These are phyloP conservation scores for Chunga burmeisteri DNA, from an alignment of 2,113 vertebrate species.

Conservation along the genomic window DNA sequence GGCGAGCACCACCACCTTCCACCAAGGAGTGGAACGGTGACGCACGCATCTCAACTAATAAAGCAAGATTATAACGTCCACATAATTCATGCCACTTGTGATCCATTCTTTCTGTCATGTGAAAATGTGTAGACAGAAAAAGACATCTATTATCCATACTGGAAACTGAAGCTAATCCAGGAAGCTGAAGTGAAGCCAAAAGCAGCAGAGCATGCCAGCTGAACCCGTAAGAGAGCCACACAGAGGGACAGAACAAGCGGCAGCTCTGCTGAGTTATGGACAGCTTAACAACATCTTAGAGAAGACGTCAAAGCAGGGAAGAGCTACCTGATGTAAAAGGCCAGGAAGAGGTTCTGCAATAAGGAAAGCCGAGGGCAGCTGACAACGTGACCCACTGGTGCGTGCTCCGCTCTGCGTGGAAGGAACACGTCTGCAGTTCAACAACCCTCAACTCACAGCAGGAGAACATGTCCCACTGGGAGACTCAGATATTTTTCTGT, in stretches of 20 bases:
- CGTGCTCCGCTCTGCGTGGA: fast-evolving
- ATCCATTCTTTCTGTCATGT: neutral
- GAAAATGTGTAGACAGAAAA: neutral
- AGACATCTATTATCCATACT: neutral
- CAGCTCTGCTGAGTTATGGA: neutral
- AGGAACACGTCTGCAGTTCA: neutral
- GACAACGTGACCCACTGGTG: neutral
- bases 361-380: neutral
- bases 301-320: neutral
- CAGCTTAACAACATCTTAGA: neutral
- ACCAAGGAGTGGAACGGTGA: neutral
- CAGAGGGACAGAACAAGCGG: neutral
- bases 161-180: neutral
- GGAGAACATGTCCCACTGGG: neutral
- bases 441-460: fast-evolving
- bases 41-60: neutral
- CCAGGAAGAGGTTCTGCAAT: neutral
- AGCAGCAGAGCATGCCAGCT: neutral
- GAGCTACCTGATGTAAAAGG: neutral
- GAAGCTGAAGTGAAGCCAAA: neutral
- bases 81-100: neutral
- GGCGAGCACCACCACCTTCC: neutral
- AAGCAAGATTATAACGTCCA: neutral
- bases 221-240: fast-evolving
- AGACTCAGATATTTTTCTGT: neutral